phyloP scores from a whole-genome alignment of 2,797 vertebrate species.

The Neosilurus hyrtlii region DNA sequence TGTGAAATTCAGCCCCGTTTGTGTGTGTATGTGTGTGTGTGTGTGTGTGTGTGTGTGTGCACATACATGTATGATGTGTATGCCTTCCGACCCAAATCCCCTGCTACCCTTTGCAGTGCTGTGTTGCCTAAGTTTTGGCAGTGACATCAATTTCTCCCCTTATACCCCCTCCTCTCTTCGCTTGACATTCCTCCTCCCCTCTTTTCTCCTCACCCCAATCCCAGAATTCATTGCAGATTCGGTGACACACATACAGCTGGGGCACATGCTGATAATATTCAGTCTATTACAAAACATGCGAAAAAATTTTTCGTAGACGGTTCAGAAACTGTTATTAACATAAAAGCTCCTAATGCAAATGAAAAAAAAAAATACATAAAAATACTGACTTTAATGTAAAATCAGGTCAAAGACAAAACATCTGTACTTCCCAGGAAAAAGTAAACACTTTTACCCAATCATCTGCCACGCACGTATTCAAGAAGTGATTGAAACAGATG shows the following conservation, averaged over 20 bases:
- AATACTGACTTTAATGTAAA: neutral
- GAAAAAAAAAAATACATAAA: neutral
- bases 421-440: neutral
- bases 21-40: conserved; percentile 20
- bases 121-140: conserved; percentile 26
- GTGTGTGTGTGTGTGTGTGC: neutral
- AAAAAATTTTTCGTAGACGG: neutral
- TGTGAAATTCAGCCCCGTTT: conserved; percentile 12
- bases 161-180: neutral
- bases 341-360: neutral
- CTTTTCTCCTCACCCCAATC: conserved; percentile 37
- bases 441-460: neutral
- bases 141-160: conserved; percentile 32
- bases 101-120: conserved; percentile 14
- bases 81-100: neutral
- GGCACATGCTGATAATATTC: neutral
- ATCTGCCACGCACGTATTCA: neutral
- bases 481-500: neutral
- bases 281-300: neutral
- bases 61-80: neutral
- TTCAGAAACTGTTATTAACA: neutral
- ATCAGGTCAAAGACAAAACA: neutral
- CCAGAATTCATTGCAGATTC: conserved; percentile 34
- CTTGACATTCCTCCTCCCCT: conserved; percentile 13
- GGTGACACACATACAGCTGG: conserved; percentile 37